Conservation (phyloP, 2,113 vertebrate genomes). For the Clarias batrachus region DNA sequence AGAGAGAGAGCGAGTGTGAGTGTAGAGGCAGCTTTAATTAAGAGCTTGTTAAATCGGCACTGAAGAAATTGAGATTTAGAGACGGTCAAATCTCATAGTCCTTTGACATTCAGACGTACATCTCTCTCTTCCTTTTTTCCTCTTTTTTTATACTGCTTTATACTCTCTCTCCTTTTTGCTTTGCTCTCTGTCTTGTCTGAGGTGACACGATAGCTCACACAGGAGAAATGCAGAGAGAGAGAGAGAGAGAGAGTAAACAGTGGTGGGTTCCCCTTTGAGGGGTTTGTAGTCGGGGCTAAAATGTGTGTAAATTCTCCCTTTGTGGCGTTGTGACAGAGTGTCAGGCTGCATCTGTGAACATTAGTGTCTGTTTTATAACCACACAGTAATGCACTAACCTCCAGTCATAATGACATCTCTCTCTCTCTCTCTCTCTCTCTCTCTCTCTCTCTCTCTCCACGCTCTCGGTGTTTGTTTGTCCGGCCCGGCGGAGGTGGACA, state of each 20-base stretch:
- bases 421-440: conserved; percentile 29
- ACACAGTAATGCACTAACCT: conserved; percentile 49
- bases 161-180: conserved; percentile 17
- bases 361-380: conserved; percentile 52
- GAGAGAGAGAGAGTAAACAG: conserved; percentile 48
- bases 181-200: conserved; percentile 42
- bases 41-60: conserved; percentile 69
- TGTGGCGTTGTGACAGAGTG: conserved; percentile 57
- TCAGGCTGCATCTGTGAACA: conserved; percentile 53
- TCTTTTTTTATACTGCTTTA: conserved; percentile 7
- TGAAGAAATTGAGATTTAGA: conserved; percentile 68
- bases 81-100: conserved; percentile 68
- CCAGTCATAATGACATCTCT: conserved; percentile 49
- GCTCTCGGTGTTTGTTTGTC: conserved; percentile 40
- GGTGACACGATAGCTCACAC: conserved; percentile 44
- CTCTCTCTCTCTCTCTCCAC: neutral
- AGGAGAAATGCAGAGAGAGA: conserved; percentile 22
- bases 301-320: conserved; percentile 54
- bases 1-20: neutral
- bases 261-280: conserved; percentile 47
- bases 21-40: conserved; percentile 73
- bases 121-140: neutral
- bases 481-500: conserved; percentile 36
- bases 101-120: conserved; percentile 53
- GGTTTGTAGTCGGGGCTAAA: conserved; percentile 44